Base-by-base conservation (phyloP, 2,888 invertebrate genomes). In the Cyclophora punctaria region DNA sequence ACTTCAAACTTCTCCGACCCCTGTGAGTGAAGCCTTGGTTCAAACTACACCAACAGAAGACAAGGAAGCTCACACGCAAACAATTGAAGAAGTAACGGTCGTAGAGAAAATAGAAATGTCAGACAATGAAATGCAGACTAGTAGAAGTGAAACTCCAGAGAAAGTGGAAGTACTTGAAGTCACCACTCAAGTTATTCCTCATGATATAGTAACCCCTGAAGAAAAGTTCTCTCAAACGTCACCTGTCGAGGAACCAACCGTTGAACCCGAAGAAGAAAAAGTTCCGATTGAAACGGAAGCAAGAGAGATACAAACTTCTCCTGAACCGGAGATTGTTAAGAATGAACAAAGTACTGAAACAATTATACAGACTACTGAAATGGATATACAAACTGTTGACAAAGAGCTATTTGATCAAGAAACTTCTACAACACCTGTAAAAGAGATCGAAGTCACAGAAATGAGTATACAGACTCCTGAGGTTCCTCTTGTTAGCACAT, bases 21-120 rank as follows among this genome's bases (percentile, higher is more conserved):
- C 76, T 47, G 66, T 83, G 0, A 83, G 74, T 49, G 91, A 91
- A 66, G 80, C 73, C 34, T 79, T 89, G 42, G 84, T 90, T 48
- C 94, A 95, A 82, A 94, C 94, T 3, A 85, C 90, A 7, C 90
- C 91, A 4, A 69, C 80, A 2, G 75, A 87, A 49, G 84, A 83
- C 40, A 81, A 75, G 59, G 83, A 81, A 63, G 76, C 62, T 47
- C 75, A 85, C 48, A 82, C 87, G 37, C 85, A 87, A 58, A 90
- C 90, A 42, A 57, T 67, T 4, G 81, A 78, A 55, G 76, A 76
- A 58, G 66, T 74, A 0, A 63, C 75, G 5, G 72, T 83, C 46
- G 80, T 84, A 44, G 81, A 86, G 55, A 85, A 79, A 52, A 63
- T 82, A 6, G 80, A 84, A 52, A 71, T 75, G 60, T 75, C 72